phyloP scores from a whole-genome alignment of 2,888 invertebrate species.

The Mechanitis mazaeus region DNA sequence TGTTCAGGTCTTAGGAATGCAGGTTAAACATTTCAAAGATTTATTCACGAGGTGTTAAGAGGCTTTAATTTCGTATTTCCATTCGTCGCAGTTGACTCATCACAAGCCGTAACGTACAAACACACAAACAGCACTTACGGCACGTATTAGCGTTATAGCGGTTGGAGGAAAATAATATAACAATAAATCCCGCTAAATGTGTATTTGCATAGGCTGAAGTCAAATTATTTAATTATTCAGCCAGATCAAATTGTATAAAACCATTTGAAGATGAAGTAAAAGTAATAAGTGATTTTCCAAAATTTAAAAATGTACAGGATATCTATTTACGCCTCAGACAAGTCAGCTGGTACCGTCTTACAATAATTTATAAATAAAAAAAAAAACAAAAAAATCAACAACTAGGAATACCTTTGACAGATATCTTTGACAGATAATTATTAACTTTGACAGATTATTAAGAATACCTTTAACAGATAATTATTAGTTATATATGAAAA shows the following conservation, averaged over 20 bases:
- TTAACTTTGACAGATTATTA: not conserved
- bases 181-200: constrained; percentile 18
- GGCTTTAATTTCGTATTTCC: constrained; percentile 4
- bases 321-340: constrained; percentile 35
- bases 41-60: constrained; percentile 1
- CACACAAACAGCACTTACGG: not conserved
- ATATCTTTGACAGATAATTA: not conserved
- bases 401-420: not conserved
- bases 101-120: not conserved
- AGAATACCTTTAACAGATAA: not conserved
- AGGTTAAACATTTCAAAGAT: constrained; percentile 9
- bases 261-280: constrained; percentile 20
- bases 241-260: constrained; percentile 14
- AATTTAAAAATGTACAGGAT: constrained; percentile 12
- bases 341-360: constrained; percentile 38
- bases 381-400: not conserved
- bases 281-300: constrained; percentile 23
- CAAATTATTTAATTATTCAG: constrained; percentile 21
- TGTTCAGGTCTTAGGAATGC: not conserved
- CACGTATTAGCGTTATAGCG: not conserved
- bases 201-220: constrained; percentile 18
- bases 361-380: constrained; percentile 32
- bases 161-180: constrained; percentile 17
- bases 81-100: constrained; percentile 1
- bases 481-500: not conserved